Evolutionary conservation across 2,113 vertebrate species (phyloP).

Genomic region (Noctilio leporinus): DNA sequence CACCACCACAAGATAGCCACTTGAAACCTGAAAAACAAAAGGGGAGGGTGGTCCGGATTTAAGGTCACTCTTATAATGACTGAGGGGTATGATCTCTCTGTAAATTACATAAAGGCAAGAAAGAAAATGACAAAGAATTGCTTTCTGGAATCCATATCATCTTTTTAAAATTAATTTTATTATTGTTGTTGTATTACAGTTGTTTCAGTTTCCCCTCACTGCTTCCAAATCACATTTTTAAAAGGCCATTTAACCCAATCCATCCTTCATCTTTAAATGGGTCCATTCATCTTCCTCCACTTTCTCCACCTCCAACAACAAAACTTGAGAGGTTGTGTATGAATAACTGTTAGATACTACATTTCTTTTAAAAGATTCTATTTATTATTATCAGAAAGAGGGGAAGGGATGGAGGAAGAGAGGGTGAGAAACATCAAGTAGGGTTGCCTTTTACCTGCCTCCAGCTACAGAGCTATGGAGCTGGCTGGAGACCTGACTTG

Average conservation of each 20-base stretch:
- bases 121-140: neutral
- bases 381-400: no score
- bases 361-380: no score
- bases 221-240: neutral
- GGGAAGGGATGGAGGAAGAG: no score
- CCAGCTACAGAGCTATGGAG: no score
- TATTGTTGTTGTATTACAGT: no score
- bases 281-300: neutral
- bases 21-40: conserved; percentile 84
- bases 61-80: neutral
- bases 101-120: neutral
- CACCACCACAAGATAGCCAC: conserved; percentile 93
- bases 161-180: neutral
- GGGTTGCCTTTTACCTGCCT: no score
- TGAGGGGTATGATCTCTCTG: neutral
- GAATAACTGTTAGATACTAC: neutral
- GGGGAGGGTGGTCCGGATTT: neutral
- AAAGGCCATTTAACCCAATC: neutral
- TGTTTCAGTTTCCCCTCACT: no score
- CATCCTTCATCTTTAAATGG: neutral
- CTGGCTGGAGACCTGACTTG: no score
- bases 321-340: neutral
- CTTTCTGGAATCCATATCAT: neutral
- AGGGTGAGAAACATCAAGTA: no score
- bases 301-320: neutral